A percentile compares a stretch with the other conserved stretches of the same genome.
These are phyloP conservation scores for Cloeon dipterum DNA, from an alignment of 2,888 invertebrate species.

Conservation along the genomic window DNA sequence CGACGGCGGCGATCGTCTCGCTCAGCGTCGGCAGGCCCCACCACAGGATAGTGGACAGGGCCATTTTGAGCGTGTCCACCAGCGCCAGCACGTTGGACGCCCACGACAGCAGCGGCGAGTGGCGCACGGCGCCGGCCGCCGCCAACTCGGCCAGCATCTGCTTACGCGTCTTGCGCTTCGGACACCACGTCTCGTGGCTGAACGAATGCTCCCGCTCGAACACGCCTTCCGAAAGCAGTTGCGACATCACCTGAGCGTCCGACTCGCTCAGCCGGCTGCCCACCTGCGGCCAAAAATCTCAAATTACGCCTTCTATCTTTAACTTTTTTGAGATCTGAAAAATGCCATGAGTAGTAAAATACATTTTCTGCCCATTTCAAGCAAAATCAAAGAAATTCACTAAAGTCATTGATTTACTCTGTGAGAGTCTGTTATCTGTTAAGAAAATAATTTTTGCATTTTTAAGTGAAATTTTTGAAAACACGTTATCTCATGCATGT, in stretches of 20 bases:
- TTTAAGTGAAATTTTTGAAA: no score
- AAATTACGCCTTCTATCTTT: no score
- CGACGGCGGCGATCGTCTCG: slow-evolving; percentile 2
- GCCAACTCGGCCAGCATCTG: slow-evolving; percentile 3
- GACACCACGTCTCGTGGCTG: slow-evolving; percentile 8
- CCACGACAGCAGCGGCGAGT: background rate
- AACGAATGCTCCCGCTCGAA: slow-evolving; percentile 11
- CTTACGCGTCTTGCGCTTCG: slow-evolving; percentile 1
- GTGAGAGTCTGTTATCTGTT: no score
- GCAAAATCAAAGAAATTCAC: no score
- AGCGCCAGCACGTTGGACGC: background rate
- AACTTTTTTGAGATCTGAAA: no score
- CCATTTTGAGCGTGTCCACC: background rate
- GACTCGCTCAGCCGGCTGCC: slow-evolving; percentile 15
- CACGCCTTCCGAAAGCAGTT: slow-evolving; percentile 11
- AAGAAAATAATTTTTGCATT: no score
- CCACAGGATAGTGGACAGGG: slow-evolving; percentile 2
- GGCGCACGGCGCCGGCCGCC: background rate
- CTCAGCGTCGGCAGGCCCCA: slow-evolving; percentile 1
- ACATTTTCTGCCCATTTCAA: no score
- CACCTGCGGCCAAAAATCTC: slow-evolving; percentile 9
- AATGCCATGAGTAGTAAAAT: slow-evolving; percentile 1
- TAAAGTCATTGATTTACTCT: no score
- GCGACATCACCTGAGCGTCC: slow-evolving; percentile 15
- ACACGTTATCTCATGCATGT: no score